phyloP scores from a whole-genome alignment of 30 jellyfish, hydroid and myxozoan species.

The Catostylus mosaicus region DNA sequence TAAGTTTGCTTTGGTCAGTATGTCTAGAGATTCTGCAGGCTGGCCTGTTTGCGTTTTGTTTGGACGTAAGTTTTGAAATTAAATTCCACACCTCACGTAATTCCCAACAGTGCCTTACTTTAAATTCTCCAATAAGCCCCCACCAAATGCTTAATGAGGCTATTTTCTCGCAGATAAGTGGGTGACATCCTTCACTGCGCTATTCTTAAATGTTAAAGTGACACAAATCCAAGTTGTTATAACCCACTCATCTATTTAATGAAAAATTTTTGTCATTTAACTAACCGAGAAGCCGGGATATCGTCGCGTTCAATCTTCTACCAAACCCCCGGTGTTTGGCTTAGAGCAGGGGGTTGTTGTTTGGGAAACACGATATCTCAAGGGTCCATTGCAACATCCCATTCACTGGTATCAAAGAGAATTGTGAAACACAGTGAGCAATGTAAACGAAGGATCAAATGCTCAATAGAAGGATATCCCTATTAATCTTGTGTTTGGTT shows the following conservation, averaged over 20 bases:
- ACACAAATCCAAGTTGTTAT: no score
- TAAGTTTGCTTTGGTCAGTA: no score
- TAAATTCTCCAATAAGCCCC: no score
- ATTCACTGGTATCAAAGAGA: neutral
- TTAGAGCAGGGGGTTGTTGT: neutral
- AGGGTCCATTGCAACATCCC: neutral
- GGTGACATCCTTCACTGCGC: no score
- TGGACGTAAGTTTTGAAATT: no score
- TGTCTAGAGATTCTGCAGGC: no score
- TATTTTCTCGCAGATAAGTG: no score
- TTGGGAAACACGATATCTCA: neutral
- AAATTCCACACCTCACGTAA: no score
- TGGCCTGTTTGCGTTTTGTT: no score
- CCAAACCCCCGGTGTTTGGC: neutral
- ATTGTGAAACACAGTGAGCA: neutral
- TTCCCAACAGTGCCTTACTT: no score
- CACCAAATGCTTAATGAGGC: no score
- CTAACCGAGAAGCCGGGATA: neutral
- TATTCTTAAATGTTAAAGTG: neutral
- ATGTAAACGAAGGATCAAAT: neutral
- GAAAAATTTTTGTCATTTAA: neutral
- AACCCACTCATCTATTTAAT: neutral
- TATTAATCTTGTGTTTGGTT: neutral
- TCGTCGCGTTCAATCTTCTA: neutral
- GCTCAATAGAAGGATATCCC: neutral